Evolutionary conservation across 2,888 invertebrate species (phyloP).

Genomic region (Sceliomorpha sp.): DNA sequence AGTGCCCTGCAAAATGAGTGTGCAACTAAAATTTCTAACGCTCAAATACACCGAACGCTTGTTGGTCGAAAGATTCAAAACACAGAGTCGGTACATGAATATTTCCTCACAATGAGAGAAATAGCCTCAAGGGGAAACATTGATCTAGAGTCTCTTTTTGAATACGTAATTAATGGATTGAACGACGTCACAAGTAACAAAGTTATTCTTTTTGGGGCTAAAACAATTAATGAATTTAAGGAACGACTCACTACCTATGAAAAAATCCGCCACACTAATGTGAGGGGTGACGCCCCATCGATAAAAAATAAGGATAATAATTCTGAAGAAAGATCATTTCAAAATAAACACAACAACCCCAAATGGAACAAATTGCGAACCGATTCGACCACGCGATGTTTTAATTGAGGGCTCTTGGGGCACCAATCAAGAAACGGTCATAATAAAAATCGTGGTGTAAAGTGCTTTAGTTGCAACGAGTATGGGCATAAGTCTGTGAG

Average conservation of each 20-base stretch:
- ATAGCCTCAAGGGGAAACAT: conserved; percentile 18
- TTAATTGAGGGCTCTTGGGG: conserved; percentile 10
- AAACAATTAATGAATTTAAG: conserved; percentile 3
- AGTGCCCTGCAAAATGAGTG: conserved; percentile 7
- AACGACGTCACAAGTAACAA: conserved; percentile 11
- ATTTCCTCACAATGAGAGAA: conserved; percentile 23
- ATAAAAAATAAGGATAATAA: not conserved
- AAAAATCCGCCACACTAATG: no score
- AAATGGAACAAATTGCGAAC: not conserved
- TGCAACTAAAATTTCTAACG: conserved; percentile 15
- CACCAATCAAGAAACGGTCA: conserved; percentile 3
- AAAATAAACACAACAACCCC: not conserved
- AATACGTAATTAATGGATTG: conserved; percentile 19
- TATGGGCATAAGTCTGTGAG: conserved; percentile 2
- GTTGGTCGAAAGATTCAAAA: conserved; percentile 6
- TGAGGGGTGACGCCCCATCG: not conserved
- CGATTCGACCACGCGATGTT: conserved; percentile 9
- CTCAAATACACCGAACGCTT: conserved; percentile 15
- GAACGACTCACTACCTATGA: not conserved
- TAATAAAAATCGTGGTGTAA: conserved; percentile 5
- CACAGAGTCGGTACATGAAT: conserved; percentile 22
- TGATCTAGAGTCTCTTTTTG: conserved; percentile 12
- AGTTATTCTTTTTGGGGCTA: conserved; percentile 9
- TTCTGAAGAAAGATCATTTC: not conserved
- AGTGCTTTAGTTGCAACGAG: conserved; percentile 15